Conservation (phyloP, 92 coral and sea anemone genomes). For the Siderastrea radians region DNA sequence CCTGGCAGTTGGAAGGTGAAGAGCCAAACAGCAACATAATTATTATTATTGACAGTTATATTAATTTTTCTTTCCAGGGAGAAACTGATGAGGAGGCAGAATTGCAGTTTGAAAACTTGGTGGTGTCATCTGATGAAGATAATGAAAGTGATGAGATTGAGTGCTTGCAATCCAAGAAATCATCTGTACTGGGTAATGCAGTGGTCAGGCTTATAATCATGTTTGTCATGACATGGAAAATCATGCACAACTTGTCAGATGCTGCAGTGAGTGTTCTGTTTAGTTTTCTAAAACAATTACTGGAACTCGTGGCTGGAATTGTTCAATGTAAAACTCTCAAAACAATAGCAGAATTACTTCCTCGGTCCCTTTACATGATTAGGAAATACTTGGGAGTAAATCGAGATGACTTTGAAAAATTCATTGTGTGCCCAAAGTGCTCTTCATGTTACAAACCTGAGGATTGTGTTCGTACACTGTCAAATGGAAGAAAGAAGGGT, state of each 20-base stretch:
- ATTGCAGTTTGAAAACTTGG: conserved; percentile 13
- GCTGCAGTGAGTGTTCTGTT: conserved; percentile 5
- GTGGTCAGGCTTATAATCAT: conserved; percentile 5
- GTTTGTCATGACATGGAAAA: conserved; percentile 22
- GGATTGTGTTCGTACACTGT: conserved; percentile 9
- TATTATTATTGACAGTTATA: no score
- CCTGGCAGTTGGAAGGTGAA: no score
- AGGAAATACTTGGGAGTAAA: conserved; percentile 13
- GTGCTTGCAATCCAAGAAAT: not conserved
- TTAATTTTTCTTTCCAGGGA: not conserved
- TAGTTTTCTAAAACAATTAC: not conserved
- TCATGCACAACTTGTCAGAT: conserved; percentile 27
- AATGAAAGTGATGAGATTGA: not conserved
- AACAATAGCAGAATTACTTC: not conserved
- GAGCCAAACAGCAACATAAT: no score
- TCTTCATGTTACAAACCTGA: conserved; percentile 31
- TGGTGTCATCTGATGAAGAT: conserved; percentile 13
- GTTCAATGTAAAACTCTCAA: not conserved
- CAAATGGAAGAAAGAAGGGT: conserved; percentile 33
- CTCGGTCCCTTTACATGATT: conserved; percentile 18
- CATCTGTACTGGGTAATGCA: not conserved
- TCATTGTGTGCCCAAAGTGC: conserved; percentile 49
- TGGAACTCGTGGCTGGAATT: not conserved
- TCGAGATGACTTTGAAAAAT: conserved; percentile 40
- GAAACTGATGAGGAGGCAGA: conserved; percentile 19